A percentile compares a stretch with the other conserved stretches of the same genome.
Evolutionary conservation across 2,888 invertebrate species (phyloP).

Genomic region (Eupithecia insigniata): DNA sequence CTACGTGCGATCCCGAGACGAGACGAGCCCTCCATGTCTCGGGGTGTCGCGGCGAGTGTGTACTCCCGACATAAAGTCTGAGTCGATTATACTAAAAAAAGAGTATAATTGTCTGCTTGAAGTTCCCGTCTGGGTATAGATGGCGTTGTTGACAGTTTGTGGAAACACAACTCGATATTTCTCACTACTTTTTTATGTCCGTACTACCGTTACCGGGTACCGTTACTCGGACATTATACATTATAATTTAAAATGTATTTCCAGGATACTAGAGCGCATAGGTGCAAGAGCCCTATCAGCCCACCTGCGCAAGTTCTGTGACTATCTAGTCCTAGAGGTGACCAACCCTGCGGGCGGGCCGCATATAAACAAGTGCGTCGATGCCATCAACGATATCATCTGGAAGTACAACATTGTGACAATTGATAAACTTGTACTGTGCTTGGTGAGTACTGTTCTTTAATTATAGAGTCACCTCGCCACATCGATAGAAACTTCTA

Average conservation of each 20-base stretch:
- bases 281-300: conserved; percentile 96
- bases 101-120: background rate
- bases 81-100: background rate
- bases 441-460: conserved; percentile 91
- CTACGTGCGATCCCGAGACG: too few species aligned
- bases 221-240: background rate
- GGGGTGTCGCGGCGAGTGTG: too few species aligned
- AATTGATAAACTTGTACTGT: conserved; percentile 95
- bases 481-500: too few species aligned
- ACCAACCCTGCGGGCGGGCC: conserved; percentile 94
- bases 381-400: conserved; percentile 97
- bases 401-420: conserved; percentile 99
- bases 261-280: conserved; percentile 95
- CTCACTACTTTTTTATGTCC: background rate
- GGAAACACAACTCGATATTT: background rate
- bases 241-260: background rate
- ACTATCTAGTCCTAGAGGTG: conserved; percentile 96
- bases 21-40: too few species aligned
- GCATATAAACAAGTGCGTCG: conserved; percentile 96
- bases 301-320: conserved; percentile 96
- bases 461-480: too few species aligned
- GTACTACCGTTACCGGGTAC: too few species aligned
- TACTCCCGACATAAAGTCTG: too few species aligned
- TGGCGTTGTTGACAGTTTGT: background rate
- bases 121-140: background rate